Evolutionary conservation across 1,140 invertebrate genomes (phyloP).

Genomic region (Hormaphis cornu): DNA sequence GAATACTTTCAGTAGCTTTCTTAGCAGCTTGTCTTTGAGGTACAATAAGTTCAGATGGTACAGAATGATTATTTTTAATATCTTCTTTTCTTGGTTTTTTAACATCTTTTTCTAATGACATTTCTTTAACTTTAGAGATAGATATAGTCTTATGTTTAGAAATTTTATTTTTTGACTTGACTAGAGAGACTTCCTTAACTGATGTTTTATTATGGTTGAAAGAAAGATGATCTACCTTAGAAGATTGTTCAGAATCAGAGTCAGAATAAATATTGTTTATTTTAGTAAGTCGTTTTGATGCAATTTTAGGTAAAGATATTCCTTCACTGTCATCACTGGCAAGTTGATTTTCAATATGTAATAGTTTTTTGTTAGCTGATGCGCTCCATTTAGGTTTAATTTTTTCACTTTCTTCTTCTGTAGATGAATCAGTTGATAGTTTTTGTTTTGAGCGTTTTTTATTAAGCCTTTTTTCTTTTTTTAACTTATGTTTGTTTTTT

Average conservation of each 20-base stretch:
- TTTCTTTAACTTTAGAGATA: constrained; percentile 41
- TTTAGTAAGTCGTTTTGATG: constrained; percentile 38
- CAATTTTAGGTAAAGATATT: constrained; percentile 43
- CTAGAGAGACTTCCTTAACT: constrained; percentile 62
- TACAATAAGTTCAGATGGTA: constrained; percentile 72
- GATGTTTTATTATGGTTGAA: constrained; percentile 66
- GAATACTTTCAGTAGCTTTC: constrained; percentile 63
- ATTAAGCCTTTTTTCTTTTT: constrained; percentile 38
- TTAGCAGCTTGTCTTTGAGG: constrained; percentile 74
- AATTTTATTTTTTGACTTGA: constrained; percentile 33
- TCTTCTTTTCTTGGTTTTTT: constrained; percentile 52
- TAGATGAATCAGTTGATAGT: constrained; percentile 36
- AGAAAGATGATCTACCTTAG: constrained; percentile 45
- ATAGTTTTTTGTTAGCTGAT: constrained; percentile 49
- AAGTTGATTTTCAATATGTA: constrained; percentile 53
- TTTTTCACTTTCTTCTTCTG: constrained; percentile 41
- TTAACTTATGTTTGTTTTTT: constrained; percentile 43
- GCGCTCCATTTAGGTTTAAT: constrained; percentile 44
- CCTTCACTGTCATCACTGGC: constrained; percentile 59
- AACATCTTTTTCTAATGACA: constrained; percentile 41
- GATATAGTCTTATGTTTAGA: constrained; percentile 32
- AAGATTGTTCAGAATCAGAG: constrained; percentile 50
- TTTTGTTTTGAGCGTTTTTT: constrained; percentile 36
- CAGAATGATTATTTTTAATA: constrained; percentile 49
- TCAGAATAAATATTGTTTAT: constrained; percentile 56